A percentile compares a stretch with the other conserved stretches of the same genome.
Conservation (phyloP, 2,888 invertebrate species). For the Abrostola triplasia region DNA sequence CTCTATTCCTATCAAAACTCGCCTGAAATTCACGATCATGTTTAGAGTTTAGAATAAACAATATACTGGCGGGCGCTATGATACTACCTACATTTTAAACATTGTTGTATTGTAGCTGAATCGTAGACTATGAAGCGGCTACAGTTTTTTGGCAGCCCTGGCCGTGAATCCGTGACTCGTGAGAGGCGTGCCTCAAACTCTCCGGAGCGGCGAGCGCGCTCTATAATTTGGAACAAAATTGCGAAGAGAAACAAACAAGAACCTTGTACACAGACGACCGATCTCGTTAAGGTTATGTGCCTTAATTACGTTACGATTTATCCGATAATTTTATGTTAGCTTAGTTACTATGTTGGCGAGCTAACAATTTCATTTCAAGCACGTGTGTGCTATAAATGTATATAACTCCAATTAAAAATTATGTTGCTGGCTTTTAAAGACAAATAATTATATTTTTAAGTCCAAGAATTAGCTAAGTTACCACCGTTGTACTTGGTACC, state of each 20-base stretch:
- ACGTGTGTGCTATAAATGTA: conserved; percentile 1
- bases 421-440: too few species aligned
- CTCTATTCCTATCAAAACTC: too few species aligned
- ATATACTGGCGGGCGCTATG: too few species aligned
- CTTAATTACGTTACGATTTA: conserved; percentile 53
- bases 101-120: too few species aligned
- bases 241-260: conserved; percentile 66
- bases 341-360: conserved; percentile 28
- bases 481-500: too few species aligned
- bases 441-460: too few species aligned
- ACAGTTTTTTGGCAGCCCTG: conserved; percentile 29
- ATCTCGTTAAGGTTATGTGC: conserved; percentile 52
- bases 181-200: conserved; percentile 47
- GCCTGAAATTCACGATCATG: too few species aligned
- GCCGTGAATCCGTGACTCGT: conserved; percentile 29
- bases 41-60: too few species aligned
- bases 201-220: conserved; percentile 42
- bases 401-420: too few species aligned
- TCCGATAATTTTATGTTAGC: conserved; percentile 31
- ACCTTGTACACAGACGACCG: conserved; percentile 28
- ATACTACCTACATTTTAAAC: too few species aligned
- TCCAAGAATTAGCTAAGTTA: too few species aligned
- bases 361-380: conserved; percentile 1
- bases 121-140: background rate
- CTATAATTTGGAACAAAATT: conserved; percentile 64